Conservation (phyloP, 2,797 vertebrate genomes). For the Ctenochaetus hawaiiensis region DNA sequence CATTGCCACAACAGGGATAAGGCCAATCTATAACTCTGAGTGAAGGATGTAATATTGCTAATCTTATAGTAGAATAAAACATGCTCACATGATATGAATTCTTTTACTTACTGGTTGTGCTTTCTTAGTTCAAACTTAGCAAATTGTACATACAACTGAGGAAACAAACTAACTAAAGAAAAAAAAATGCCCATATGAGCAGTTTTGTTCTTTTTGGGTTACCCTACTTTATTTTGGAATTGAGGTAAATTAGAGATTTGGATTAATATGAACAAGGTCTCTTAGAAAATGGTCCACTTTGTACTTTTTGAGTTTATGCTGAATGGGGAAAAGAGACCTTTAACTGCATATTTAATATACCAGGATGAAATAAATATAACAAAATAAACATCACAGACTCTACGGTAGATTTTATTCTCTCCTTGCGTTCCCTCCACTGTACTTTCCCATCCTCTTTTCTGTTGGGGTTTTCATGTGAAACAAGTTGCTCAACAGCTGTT, state of each 20-base stretch:
- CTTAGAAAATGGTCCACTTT: too few species aligned
- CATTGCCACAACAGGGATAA: not conserved
- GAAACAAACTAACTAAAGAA: not conserved
- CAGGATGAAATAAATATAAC: constrained; percentile 9
- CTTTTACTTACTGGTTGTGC: too few species aligned
- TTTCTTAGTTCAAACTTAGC: too few species aligned
- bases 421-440: not conserved
- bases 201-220: too few species aligned
- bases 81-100: not conserved
- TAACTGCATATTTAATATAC: constrained; percentile 12
- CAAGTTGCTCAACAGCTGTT: constrained; percentile 63
- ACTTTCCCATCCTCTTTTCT: constrained; percentile 20
- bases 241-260: too few species aligned
- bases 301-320: too few species aligned
- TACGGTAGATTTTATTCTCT: not conserved
- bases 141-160: not conserved
- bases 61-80: constrained; percentile 14
- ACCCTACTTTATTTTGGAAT: too few species aligned
- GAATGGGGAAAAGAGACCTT: not conserved
- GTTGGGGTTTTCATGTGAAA: constrained; percentile 51
- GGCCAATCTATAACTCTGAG: constrained; percentile 28
- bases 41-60: constrained; percentile 1
- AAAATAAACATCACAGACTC: constrained; percentile 9
- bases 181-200: too few species aligned
- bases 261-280: too few species aligned